Percentiles rank a stretch among this genome's conserved stretches.
Conservation (phyloP, 2,888 invertebrate species). For the Chrysolina americana region DNA sequence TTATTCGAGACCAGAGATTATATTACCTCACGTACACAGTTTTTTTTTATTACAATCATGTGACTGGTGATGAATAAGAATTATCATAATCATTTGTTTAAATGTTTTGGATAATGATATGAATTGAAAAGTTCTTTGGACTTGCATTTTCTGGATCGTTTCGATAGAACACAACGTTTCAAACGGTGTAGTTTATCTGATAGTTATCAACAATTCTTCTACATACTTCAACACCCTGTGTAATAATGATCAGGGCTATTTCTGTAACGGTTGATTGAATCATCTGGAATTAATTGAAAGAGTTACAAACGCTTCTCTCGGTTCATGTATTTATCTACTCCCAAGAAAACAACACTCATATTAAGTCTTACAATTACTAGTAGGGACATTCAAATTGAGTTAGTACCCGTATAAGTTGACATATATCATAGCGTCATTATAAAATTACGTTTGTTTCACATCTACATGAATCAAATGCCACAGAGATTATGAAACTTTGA, state of each 20-base stretch:
- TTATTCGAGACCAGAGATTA: too few species aligned
- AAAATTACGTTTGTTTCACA: neutral
- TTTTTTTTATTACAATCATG: too few species aligned
- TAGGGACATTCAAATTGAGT: slow-evolving; percentile 12
- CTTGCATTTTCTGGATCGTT: too few species aligned
- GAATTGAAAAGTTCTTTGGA: too few species aligned
- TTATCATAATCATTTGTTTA: too few species aligned
- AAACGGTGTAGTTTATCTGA: too few species aligned
- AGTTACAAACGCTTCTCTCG: neutral
- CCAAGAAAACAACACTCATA: slow-evolving; percentile 31
- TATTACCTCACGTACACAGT: too few species aligned
- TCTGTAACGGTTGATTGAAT: neutral
- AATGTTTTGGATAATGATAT: too few species aligned
- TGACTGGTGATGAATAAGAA: too few species aligned
- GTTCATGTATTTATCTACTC: neutral
- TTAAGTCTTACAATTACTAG: slow-evolving; percentile 32
- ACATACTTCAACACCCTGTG: too few species aligned
- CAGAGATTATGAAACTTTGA: neutral
- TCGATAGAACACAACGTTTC: too few species aligned
- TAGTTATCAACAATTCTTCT: too few species aligned
- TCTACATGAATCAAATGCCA: neutral
- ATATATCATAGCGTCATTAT: slow-evolving; percentile 1
- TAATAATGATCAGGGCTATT: neutral
- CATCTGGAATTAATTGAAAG: slow-evolving; percentile 10
- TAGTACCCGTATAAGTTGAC: slow-evolving; percentile 17